These are phyloP conservation scores for Lepidocyrtoides sp. DNA, from an alignment of 2,888 invertebrate species.

Conservation along the genomic window DNA sequence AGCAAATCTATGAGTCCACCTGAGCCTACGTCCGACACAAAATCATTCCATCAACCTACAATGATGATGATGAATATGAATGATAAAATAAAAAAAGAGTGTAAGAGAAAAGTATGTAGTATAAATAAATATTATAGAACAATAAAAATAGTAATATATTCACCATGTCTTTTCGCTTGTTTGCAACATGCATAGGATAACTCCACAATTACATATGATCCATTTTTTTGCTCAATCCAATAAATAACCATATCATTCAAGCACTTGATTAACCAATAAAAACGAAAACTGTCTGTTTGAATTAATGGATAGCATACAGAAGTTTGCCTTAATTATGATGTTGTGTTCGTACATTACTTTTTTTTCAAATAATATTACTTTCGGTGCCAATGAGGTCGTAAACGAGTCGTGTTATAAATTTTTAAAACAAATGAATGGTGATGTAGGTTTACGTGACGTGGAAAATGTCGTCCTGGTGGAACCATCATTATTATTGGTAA, in stretches of 20 bases:
- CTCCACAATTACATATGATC: neutral
- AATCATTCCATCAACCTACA: neutral
- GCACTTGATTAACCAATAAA: neutral
- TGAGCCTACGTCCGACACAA: neutral
- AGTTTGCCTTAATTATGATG: neutral
- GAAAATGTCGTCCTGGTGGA: constrained; percentile 34
- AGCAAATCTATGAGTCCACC: neutral
- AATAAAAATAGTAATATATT: neutral
- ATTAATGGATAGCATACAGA: neutral
- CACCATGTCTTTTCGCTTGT: neutral
- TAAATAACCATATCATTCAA: neutral
- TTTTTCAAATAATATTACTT: neutral
- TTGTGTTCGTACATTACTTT: neutral
- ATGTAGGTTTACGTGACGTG: neutral
- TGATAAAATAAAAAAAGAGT: neutral
- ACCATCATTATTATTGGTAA: neutral
- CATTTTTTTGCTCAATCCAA: neutral
- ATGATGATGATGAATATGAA: neutral
- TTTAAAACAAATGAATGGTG: neutral
- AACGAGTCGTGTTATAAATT: neutral
- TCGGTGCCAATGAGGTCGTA: constrained; percentile 64
- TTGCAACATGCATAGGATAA: neutral
- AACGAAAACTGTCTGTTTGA: neutral
- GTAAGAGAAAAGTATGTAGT: neutral
- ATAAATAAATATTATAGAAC: neutral